Evolutionary conservation across 2,113 vertebrate species (phyloP), one percentile per base, ranked within the genome.

Genomic region (Apaloderma vittatum): DNA sequence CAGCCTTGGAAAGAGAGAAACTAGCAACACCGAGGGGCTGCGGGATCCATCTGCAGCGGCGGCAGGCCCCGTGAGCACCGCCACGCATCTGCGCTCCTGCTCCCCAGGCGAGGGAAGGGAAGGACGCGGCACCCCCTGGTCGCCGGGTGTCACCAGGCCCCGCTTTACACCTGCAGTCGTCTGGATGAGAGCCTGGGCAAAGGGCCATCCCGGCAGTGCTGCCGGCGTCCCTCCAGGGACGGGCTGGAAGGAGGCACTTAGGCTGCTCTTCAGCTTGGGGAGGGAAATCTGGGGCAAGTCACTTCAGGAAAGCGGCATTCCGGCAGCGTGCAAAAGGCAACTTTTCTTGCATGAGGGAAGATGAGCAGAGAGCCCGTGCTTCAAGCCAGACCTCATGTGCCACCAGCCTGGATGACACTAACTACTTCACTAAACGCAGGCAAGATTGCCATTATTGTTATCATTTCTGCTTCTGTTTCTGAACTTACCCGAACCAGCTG

Each of bases 401-500:
- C 52, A 15, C 2, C 16, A 65, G 22, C 55, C 12, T 24, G 70
- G 24, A 43, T 72, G 32, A 22, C 27, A 52, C n/a, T 52, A 34
- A 12, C 51, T 26, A 9, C 23, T 16, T 20, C 67, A 45, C 57
- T 27, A 57, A 17, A 71, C 30, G 16, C 8, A 4, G 1, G 11
- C 23, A 17, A 49, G 15, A 45, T 34, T 1, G 18, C 32, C 34
- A 6, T 17, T 15, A 8, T 4, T 3, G 1, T 11, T 7, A 8
- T 11, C 15, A 3, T 34, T 57, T 22, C 34, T 29, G 29, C n/a
- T 65, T 43, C 16, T 46, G 40, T 11, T 5, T 22, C 57, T 20
- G 18, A 79, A 99, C 99, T 99, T 94, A 99, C 99, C 96, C 99
- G 98, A 94, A 99, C 99, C 57, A 99, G 99, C 98, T 99, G 99